Conservation (phyloP, 2,113 vertebrate genomes). For the Oryzias celebensis region DNA sequence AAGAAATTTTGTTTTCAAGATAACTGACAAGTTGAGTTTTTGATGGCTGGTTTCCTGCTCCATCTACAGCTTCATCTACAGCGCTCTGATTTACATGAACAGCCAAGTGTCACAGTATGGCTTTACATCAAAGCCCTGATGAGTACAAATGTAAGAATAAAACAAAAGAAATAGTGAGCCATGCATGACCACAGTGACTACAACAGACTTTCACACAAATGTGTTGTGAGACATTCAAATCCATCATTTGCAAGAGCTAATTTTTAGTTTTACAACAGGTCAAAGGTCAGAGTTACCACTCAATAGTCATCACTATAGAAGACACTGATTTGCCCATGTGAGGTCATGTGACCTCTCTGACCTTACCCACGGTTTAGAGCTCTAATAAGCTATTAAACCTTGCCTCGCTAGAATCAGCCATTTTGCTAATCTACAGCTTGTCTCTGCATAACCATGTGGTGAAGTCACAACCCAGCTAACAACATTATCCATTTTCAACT, state of each 20-base stretch:
- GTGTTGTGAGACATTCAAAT: constrained; percentile 14
- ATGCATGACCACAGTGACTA: no score
- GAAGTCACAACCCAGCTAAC: constrained; percentile 55
- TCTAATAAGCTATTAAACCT: constrained; percentile 69
- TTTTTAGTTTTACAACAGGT: constrained; percentile 42
- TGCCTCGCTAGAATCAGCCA: constrained; percentile 50
- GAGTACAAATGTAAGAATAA: not conserved
- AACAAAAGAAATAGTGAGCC: no score
- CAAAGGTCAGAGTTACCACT: constrained; percentile 53
- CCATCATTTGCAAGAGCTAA: constrained; percentile 36
- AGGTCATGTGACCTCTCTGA: constrained; percentile 66
- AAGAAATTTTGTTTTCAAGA: not conserved
- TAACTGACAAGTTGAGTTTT: constrained; percentile 2
- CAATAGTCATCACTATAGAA: constrained; percentile 27
- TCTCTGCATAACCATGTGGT: constrained; percentile 28
- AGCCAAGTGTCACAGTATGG: constrained; percentile 46
- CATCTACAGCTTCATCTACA: constrained; percentile 22
- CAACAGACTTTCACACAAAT: no score
- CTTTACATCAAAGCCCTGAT: constrained; percentile 16
- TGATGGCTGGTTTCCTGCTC: constrained; percentile 21
- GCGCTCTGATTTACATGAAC: constrained; percentile 23
- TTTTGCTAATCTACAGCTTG: constrained; percentile 40
- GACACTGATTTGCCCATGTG: constrained; percentile 38
- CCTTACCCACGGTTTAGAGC: constrained; percentile 59
- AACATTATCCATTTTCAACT: constrained; percentile 25